These are phyloP conservation scores for Pempheris klunzingeri DNA, from an alignment of 2,797 vertebrate genomes.

Conservation along the genomic window DNA sequence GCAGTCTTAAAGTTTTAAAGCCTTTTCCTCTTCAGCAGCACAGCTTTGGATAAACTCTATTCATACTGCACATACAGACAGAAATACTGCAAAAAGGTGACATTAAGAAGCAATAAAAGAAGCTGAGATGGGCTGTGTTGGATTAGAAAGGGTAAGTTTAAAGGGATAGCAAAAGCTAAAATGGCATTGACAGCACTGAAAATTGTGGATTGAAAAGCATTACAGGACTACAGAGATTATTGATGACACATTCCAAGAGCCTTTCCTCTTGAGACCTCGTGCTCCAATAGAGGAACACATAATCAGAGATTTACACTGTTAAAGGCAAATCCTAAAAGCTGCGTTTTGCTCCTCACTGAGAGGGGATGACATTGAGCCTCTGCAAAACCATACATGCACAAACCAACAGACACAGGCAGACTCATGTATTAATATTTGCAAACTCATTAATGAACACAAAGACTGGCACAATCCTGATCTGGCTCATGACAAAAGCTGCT, in stretches of 20 bases:
- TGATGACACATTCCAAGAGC: constrained; percentile 69
- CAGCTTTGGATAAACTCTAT: constrained; percentile 33
- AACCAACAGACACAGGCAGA: constrained; percentile 23
- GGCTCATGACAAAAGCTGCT: constrained; percentile 54
- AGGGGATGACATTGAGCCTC: constrained; percentile 55
- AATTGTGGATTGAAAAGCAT: constrained; percentile 72
- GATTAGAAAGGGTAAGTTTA: constrained; percentile 56
- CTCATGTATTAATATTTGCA: constrained; percentile 44
- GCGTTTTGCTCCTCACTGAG: constrained; percentile 27
- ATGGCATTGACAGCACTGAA: constrained; percentile 57
- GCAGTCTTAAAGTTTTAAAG: constrained; percentile 46
- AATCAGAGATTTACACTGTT: constrained; percentile 77
- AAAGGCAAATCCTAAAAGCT: constrained; percentile 69
- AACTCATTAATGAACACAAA: constrained; percentile 63
- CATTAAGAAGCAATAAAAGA: constrained; percentile 54
- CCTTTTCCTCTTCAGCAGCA: constrained; percentile 29
- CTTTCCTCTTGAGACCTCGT: constrained; percentile 53
- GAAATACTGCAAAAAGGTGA: constrained; percentile 33
- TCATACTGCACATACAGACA: constrained; percentile 36
- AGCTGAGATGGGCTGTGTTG: constrained; percentile 36
- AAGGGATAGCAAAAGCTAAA: constrained; percentile 51
- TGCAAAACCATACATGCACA: constrained; percentile 18
- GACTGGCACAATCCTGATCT: constrained; percentile 41
- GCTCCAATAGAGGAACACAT: constrained; percentile 52
- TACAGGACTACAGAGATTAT: constrained; percentile 72